Evolutionary conservation across 2,888 invertebrate species (phyloP).

Genomic region (Phortica okadai): DNA sequence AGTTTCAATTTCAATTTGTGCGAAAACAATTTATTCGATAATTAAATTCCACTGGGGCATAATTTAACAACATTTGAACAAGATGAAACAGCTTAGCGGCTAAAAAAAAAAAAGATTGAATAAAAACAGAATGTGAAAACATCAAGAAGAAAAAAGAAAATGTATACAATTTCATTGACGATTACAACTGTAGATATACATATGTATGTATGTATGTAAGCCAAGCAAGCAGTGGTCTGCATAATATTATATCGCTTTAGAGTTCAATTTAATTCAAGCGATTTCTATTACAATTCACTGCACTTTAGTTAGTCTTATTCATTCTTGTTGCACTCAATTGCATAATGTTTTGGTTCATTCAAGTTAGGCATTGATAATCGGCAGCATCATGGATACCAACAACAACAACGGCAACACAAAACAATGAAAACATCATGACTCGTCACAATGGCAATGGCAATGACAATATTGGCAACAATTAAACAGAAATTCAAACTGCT

Average conservation of each 20-base stretch:
- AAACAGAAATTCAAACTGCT: too few species aligned
- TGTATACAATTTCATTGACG: background rate
- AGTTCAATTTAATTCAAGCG: background rate
- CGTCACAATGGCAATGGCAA: too few species aligned
- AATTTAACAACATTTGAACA: background rate
- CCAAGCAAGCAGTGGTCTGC: background rate
- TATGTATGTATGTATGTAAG: too few species aligned
- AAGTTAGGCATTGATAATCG: background rate
- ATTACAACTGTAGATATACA: background rate
- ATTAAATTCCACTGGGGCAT: constrained; percentile 16
- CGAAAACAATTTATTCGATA: constrained; percentile 11
- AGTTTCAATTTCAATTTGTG: constrained; percentile 37
- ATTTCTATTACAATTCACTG: background rate
- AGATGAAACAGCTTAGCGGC: too few species aligned
- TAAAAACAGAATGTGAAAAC: too few species aligned
- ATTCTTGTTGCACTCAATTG: constrained; percentile 1
- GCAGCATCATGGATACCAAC: background rate
- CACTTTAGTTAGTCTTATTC: background rate
- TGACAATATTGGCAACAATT: too few species aligned
- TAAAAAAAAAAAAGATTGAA: too few species aligned
- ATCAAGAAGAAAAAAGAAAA: background rate
- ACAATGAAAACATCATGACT: too few species aligned
- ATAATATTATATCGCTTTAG: background rate
- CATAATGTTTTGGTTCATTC: background rate
- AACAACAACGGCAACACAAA: too few species aligned